Evolutionary conservation across 1,140 invertebrate genomes (phyloP), one percentile per base, ranked within the genome.

Genomic region (Zaprionus nigranus): DNA sequence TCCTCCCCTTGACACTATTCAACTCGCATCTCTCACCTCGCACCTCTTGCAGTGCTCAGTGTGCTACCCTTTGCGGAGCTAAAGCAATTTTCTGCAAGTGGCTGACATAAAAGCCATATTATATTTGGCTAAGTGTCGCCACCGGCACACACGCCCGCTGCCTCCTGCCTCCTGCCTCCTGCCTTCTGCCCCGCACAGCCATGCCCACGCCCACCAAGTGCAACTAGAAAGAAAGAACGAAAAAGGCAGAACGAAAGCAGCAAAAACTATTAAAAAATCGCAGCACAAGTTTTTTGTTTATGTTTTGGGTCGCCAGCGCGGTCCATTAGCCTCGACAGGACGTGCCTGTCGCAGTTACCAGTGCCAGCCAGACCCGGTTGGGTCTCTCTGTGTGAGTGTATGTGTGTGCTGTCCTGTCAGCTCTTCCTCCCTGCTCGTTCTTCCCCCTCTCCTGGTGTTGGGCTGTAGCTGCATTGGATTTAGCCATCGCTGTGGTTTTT

Each of bases 91-190:
- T 80, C 66, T 87, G 83, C 83, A 86, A 86, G 83, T 86, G 77
- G 76, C 83, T 86, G 83, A 82, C 83, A 86, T 86, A 87, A 86
- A 86, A 86, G 83, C 83, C 83, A 87, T 87, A 86, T 86, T 86
- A 86, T 87, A 86, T 86, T 86, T 86, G 83, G 83, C 83, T 82
- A 86, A 86, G 83, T 86, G 83, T 86, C 83, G 86, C 83, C 83
- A 84, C 76, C 79, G 83, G 79, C 83, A 74, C 62, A 72, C 43
- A 71, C 38, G 22, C 58, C 13, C 5, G 0, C 57, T 7, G 28
- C 17, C 15, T 5, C 17, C 57, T 13, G 3, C 12, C 30, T 2
- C 57, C 20, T 7, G 26, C 11, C 7, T 3, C 17, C 57, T 20
- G 7, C 13, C 30, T 1, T 17, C 11, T 17, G n/a, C 26, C 28